Conservation (phyloP, 2,797 vertebrate species). For the Chelidonichthys spinosus region DNA sequence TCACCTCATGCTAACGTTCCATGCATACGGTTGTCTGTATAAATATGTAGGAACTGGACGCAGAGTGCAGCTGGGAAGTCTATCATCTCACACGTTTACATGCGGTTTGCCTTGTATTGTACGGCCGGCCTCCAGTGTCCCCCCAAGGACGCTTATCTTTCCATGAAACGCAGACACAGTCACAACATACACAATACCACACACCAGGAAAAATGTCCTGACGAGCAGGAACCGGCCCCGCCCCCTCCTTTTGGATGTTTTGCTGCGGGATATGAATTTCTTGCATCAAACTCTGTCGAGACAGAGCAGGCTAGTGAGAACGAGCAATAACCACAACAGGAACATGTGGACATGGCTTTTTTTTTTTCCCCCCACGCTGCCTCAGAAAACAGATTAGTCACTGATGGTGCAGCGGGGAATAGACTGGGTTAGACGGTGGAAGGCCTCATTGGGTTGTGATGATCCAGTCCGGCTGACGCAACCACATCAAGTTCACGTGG, state of each 20-base stretch:
- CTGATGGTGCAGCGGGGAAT: constrained; percentile 69
- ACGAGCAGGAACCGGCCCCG: background rate
- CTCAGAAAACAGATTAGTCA: constrained; percentile 69
- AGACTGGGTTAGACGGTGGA: constrained; percentile 60
- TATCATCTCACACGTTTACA: constrained; percentile 63
- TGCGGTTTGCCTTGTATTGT: constrained; percentile 69
- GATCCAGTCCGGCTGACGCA: constrained; percentile 73
- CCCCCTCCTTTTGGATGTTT: constrained; percentile 24
- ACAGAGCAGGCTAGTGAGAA: constrained; percentile 16
- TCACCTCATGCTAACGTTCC: constrained; percentile 75
- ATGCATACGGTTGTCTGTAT: constrained; percentile 73
- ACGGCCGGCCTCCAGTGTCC: constrained; percentile 27
- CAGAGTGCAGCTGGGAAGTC: constrained; percentile 65
- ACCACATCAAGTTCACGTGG: constrained; percentile 57
- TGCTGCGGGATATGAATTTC: constrained; percentile 37
- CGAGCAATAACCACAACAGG: constrained; percentile 40
- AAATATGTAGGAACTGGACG: constrained; percentile 60
- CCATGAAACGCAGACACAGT: constrained; percentile 48
- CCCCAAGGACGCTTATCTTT: constrained; percentile 60
- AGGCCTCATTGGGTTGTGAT: constrained; percentile 82
- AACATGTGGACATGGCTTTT: constrained; percentile 45
- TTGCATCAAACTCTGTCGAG: constrained; percentile 28
- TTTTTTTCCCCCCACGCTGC: constrained; percentile 24
- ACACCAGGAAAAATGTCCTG: constrained; percentile 26
- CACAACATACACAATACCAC: constrained; percentile 44